Evolutionary conservation across 1,140 invertebrate species (phyloP), one percentile per base, ranked within the genome.

Genomic region (Drosophila asahinai): DNA sequence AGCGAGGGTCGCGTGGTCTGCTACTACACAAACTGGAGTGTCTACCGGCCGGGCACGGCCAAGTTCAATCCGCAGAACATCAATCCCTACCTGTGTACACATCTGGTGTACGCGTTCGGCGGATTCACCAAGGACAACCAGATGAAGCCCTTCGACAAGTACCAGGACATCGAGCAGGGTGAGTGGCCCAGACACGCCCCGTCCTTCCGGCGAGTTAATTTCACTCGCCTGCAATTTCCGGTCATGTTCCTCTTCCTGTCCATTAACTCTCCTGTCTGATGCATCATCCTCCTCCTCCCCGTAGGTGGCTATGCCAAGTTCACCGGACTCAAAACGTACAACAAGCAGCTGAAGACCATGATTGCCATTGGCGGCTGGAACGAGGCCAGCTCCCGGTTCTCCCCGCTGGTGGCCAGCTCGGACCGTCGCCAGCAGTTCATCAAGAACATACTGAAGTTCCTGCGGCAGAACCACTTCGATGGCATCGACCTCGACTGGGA

Each of bases 401-500:
- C 97, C 0, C 95, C 97, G 11, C 95, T 98, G 94, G 97, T 98
- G 0, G 97, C 96, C 2, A 96, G 96, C 81, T 80, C 95, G 0
- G 96, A 96, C 19, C 94, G 96, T 63, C 94, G 97, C 45, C 95
- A 95, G 91, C 96, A 97, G 86, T 97, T 99, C 80, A 96, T 97
- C 19, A 97, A 96, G 93, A 98, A 98, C 82, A 95, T 96, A 33
- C 95, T 99, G 12, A 96, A 96, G 93, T 99, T 98, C 92, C 94
- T 99, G 51, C 94, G 98, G 74, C 96, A 98, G 86, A 97, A 98
- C 92, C 96, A 97, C 81, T 99, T 99, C 93, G 98, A 99, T 93
- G 98, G 98, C 9, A 94, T 99, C 22, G 98, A 99, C 93, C 94
- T 99, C 76, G 98, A 99, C 92, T 99, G 98, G 98, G 98, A 99